Evolutionary conservation across 2,888 invertebrate genomes (phyloP), one percentile per base, ranked within the genome.

Genomic region (Calameuta idolon): DNA sequence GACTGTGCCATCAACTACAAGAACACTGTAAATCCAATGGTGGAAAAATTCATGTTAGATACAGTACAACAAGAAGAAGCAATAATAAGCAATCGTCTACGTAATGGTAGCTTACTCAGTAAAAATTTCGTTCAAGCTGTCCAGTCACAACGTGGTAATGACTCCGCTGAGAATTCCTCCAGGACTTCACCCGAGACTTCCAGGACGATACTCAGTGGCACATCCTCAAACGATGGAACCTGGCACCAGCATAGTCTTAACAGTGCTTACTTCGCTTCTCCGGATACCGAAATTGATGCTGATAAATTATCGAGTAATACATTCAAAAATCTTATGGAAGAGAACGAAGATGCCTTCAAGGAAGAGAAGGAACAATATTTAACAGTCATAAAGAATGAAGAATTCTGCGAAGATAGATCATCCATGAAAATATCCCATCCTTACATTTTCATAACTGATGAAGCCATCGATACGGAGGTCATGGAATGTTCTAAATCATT

Each of bases 21-120:
- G 40, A 79, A 79, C 74, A 79, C 35, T 55, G 74, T 79, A n/a
- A 79, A 79, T 31, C 79, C 79, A 5, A 74, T 68, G 33, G 79
- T 79, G 3, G 79, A 79, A 40, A 79, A 77, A 30, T 79, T 79
- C 74, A 79, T 79, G 79, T 69, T 79, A 33, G 69, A 79, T 15
- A 79, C 79, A 37, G 79, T 40, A 12, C 68, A 74, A 23, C n/a
- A 37, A 69, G 71, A 68, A 23, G 78, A 73, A 31, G 73, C 37
- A 74, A 69, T 5, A 73, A 34, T 30, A n/a, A n/a, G 31, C 12
- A 73, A 73, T 34, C 71, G 35, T 34, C 33, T 68, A 15, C 12
- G 35, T 15, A 68, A 73, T 30, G 69, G 30, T n/a, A 76, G 55
- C 69, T 69, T 75, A 15, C 35, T 71, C n/a, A 69, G 75, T 31